These are phyloP conservation scores for Xiphophorus hellerii DNA, from an alignment of 2,113 vertebrate genomes.

Conservation along the genomic window DNA sequence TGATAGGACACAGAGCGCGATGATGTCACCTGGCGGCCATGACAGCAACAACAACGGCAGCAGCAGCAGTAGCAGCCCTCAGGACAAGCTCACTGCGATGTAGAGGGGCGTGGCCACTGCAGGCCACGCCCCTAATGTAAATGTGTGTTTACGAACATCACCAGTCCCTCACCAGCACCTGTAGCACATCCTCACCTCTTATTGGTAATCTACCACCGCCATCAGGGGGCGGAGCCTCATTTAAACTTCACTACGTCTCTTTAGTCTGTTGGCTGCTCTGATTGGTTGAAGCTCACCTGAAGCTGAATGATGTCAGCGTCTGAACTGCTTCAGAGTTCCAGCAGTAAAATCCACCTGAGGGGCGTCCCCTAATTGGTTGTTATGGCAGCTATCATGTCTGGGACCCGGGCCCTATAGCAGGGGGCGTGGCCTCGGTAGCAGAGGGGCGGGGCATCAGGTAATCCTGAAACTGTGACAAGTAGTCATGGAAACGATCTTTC, in stretches of 20 bases:
- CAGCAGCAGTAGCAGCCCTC: slow-evolving; percentile 58
- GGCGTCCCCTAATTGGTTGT: slow-evolving; percentile 45
- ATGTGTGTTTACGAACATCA: slow-evolving; percentile 17
- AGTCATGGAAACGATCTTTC: neutral
- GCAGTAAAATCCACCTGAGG: slow-evolving; percentile 50
- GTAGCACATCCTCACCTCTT: slow-evolving; percentile 32
- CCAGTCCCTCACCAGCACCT: slow-evolving; percentile 63
- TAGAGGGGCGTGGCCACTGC: slow-evolving; percentile 16
- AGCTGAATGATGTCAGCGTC: slow-evolving; percentile 14
- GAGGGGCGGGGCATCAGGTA: neutral
- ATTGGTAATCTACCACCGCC: slow-evolving; percentile 15
- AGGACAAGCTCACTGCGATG: slow-evolving; percentile 61
- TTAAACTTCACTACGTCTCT: neutral
- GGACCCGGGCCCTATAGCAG: slow-evolving; percentile 7
- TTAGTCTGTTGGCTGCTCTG: slow-evolving; percentile 15
- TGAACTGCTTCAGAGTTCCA: slow-evolving; percentile 20
- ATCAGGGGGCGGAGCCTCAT: slow-evolving; percentile 10
- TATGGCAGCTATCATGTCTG: slow-evolving; percentile 75
- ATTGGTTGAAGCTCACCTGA: slow-evolving; percentile 41
- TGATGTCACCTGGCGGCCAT: slow-evolving; percentile 70
- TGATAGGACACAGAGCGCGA: slow-evolving; percentile 71
- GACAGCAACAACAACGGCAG: slow-evolving; percentile 64
- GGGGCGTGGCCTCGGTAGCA: neutral
- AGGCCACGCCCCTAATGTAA: neutral
- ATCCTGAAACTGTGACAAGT: too few species aligned